Base-by-base conservation (phyloP, 1,140 invertebrate species). In the Pemphigus obesinymphae region DNA sequence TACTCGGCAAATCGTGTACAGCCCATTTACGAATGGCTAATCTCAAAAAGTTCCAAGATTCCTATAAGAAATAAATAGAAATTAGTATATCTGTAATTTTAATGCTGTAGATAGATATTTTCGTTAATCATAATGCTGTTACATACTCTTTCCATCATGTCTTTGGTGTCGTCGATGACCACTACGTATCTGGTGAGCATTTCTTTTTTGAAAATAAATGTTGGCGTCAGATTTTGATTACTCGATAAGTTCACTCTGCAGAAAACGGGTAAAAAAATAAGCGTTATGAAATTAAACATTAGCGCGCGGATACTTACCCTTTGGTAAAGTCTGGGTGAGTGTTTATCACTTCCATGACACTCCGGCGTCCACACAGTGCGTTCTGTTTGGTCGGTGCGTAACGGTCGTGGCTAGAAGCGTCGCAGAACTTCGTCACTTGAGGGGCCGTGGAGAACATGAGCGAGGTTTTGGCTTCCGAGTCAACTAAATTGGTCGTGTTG, bases 311-410 rank as follows among this genome's bases (percentile, higher is more conserved):
- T 6, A 23, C 83, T 83, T 85, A 87, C 86, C 84, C 85, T 83
- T 86, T 85, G 34, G 83, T 84, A 83, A 92, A 92, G 84, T 93
- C 92, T 4, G 84, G 40, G 86, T 92, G 90, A 82, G 87, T 87
- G 23, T 87, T 85, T 82, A 92, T 91, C 48, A 92, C 89, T 82
- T 92, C 91, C 85, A 89, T 88, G 4, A 89, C 89, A 84, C 90
- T 91, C 50, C 88, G 87, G 55, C 90, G 88, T 70, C 89, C 85
- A 84, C 92, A 93, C 20, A 92, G 86, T 23, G 89, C 86, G 86
- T 93, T 93, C 48, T 93, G 92, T 85, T 91, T 91, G n/a, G 91
- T 92, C 0, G 91, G 91, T 1, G 91, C 89, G 76, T 89, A 88
- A 29, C 87, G 85, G 85, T 92, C 89, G 85, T 92, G 91, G 76